phyloP scores from a whole-genome alignment of 2,113 vertebrate species.

The Ptilorrhoa leucosticta region DNA sequence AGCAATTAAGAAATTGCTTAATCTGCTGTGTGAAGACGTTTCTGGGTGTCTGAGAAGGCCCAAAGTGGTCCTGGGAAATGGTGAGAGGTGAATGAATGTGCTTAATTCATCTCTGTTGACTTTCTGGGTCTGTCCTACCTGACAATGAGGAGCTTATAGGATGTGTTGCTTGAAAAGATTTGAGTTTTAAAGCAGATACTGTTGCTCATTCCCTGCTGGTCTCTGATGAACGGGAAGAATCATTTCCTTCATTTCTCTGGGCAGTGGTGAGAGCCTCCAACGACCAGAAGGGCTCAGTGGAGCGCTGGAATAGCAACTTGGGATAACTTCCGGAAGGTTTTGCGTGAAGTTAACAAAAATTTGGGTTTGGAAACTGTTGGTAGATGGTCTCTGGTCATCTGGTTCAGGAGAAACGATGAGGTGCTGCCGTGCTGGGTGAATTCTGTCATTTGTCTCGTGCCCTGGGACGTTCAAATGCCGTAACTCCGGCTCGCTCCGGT shows the following conservation, averaged over 20 bases:
- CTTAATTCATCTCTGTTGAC: not conserved
- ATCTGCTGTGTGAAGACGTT: no score
- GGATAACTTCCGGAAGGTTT: not conserved
- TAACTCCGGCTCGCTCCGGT: not conserved
- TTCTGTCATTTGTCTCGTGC: not conserved
- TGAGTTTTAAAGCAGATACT: not conserved
- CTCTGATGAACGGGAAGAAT: not conserved
- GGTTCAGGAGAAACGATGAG: not conserved
- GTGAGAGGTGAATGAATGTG: not conserved
- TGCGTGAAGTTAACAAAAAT: not conserved
- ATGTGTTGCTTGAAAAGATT: not conserved
- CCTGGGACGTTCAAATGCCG: not conserved
- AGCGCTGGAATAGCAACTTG: no score
- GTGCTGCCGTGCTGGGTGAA: not conserved
- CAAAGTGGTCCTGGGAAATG: not conserved
- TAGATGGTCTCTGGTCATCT: not conserved
- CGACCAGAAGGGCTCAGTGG: not conserved
- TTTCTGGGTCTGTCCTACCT: not conserved
- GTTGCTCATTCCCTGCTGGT: accelerated
- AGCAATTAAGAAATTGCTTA: no score
- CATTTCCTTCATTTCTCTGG: not conserved
- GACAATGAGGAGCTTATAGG: accelerated
- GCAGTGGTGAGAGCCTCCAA: not conserved
- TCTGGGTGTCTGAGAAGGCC: not conserved
- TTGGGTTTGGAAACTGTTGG: not conserved